Evolutionary conservation across 2,797 vertebrate species (phyloP), one percentile per base, ranked within the genome.

Genomic region (Leucoraja ocellata): DNA sequence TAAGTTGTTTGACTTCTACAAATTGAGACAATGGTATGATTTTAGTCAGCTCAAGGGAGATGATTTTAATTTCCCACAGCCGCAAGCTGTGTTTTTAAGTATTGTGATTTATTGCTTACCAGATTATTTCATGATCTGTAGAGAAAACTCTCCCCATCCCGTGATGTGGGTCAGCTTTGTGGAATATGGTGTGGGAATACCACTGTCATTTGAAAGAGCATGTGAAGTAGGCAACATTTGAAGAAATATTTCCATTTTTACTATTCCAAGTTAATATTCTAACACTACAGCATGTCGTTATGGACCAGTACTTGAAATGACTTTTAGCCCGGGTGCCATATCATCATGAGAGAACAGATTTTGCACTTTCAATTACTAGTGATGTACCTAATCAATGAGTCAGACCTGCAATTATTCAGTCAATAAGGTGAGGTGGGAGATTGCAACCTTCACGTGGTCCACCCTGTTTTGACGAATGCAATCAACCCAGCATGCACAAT

Each of bases 11-110:
- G 68, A 65, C 73, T 91, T 91, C 13, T 71, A 73, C 36, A 92
- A 92, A 74, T 92, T 13, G n/a, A 91, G 65, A 92, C 39, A 46
- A 68, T 92, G 71, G 36, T 92, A 71, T 92, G 36, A 76, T 74
- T 92, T 76, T 92, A 74, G 90, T 46, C 68, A 74, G 36, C 68
- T 71, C 71, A 54, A n/a, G 68, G 71, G 90, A 92, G 63, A n/a
- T 54, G 25, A 74, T 74, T 92, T 74, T 39, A 39, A 92, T 92
- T 92, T 92, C 36, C 23, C 63, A 68, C 61, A 88, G 90, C 46
- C 36, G 18, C 71, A 92, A 54, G 71, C 46, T 73, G 71, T 46
- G 71, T 65, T 88, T 65, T 88, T 68, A 65, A 65, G n/a, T 32
- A 65, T 88, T n/a, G 32, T 28, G 65, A 63, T 68, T 63, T 88